Base-by-base conservation (phyloP, 1,140 invertebrate species). In the Xylocopa sonorina region DNA sequence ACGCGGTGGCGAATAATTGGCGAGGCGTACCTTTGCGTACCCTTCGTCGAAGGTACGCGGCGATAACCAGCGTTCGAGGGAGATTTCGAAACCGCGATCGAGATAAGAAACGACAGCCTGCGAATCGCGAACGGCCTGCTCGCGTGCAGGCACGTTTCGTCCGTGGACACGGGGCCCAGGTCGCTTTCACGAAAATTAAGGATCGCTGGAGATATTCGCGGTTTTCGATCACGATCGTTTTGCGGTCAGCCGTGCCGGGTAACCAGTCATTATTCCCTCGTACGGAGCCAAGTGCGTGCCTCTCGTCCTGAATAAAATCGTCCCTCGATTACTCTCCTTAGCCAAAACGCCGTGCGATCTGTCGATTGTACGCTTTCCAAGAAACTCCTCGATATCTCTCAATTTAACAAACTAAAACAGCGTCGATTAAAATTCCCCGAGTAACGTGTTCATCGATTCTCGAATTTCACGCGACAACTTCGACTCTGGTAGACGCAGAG, bases 181-280 rank as follows among this genome's bases (percentile, higher is more conserved):
- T 32, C 27, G 69, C 69, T 72, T 72, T 72, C 69, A 58, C 69
- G 55, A 46, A 60, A 58, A 72, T 58, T 46, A 48, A 72, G 55
- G 69, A n/a, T 57, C 64, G 48, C 38, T 58, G 69, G n/a, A 60
- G 46, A 58, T 72, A 58, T 72, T 60, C 38, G 53, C 18, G 53
- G 68, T 32, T 72, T 38, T 72, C 14, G 41, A 58, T 72, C 53
- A 34, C 29, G 27, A 32, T 58, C 55, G 48, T 58, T 46, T 46
- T 58, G 27, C 27, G 53, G 27, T 32, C 53, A 18, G 16, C 16
- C 38, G 41, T 58, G n/a, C n/a, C 32, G 34, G 58, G 18, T 27
- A 58, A 58, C 53, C 53, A 27, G 69, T 58, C 68, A 58, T 72
- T 72, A 72, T 27, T 14, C 18, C 32, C 18, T 32, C n/a, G 18